Conservation (phyloP, 2,797 vertebrate species). For the Emydoidea blandingii region DNA sequence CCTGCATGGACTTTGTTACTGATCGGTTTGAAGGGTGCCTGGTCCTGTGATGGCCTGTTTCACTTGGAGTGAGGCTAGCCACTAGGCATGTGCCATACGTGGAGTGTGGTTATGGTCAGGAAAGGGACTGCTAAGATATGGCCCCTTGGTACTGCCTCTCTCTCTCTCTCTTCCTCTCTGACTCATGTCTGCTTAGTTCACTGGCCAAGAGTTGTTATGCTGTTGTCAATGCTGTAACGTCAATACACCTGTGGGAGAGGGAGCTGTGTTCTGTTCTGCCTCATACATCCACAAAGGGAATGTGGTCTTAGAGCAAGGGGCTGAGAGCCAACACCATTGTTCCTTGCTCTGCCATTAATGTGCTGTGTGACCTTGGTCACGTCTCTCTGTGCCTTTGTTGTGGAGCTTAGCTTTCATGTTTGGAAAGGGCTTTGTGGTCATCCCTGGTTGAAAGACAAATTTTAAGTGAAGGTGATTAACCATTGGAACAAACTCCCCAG, state of each 20-base stretch:
- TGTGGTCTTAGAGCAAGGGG: not conserved
- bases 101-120: not conserved
- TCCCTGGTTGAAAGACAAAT: not conserved
- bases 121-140: not conserved
- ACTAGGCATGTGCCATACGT: accelerated
- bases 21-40: accelerated
- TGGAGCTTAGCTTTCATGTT: accelerated
- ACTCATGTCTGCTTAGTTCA: not conserved
- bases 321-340: not conserved
- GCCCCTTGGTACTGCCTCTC: not conserved
- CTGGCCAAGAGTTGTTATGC: accelerated
- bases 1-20: not conserved
- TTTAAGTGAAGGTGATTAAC: not conserved
- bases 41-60: accelerated
- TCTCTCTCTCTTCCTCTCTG: not conserved
- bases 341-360: not conserved
- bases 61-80: not conserved
- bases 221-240: not conserved
- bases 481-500: not conserved
- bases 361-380: not conserved
- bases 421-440: not conserved
- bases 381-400: not conserved
- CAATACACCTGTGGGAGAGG: accelerated
- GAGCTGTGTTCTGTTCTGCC: accelerated
- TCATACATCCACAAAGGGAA: accelerated